Base-by-base conservation (phyloP, 2,797 vertebrate species). In the Chanos chanos region DNA sequence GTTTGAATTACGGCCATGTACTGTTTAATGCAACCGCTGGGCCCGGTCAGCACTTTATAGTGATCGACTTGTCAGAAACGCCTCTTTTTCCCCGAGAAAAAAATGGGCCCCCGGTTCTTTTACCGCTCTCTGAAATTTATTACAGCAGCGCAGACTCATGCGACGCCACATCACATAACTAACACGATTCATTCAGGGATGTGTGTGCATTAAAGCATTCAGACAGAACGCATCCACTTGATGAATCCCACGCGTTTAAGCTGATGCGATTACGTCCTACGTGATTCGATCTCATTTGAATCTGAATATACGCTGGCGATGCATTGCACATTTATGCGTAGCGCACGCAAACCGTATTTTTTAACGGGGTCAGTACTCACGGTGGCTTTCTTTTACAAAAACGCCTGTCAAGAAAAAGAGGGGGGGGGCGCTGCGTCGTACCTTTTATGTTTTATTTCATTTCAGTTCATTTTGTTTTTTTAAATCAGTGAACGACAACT, bases 31-130 rank as follows among this genome's bases (percentile, higher is more conserved):
- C 53, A 65, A 24, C 40, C 27, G 27, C 31, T 40, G 31, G 34
- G 27, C 48, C 47, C 3, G 22, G 48, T 60, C 64, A 60, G 64
- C 64, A 66, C 39, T 66, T 60, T 60, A 12, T 31, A 19, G 33
- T 60, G 44, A 60, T 66, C 64, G 66, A 60, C 48, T 56, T 66
- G 64, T 60, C 64, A 66, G 40, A 64, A 5, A 22, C 25, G 16
- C 39, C 36, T 52, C 22, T 31, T 59, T 60, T 53, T 48, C 48
- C 3, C n/a, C n/a, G n/a, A n/a, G 27, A 60, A 56, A 66, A 66
- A 47, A 57, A 66, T 53, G 56, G n/a, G 22, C 30, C 50, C 16
- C 39, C n/a, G n/a, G n/a, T 36, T 63, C 41, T 16, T 33, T 30
- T 28, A 4, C 7, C 15, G 47, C 33, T 41, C 13, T 45, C 5